These are phyloP conservation scores for Zalophus californianus DNA, from an alignment of 2,797 vertebrate genomes.

Conservation along the genomic window DNA sequence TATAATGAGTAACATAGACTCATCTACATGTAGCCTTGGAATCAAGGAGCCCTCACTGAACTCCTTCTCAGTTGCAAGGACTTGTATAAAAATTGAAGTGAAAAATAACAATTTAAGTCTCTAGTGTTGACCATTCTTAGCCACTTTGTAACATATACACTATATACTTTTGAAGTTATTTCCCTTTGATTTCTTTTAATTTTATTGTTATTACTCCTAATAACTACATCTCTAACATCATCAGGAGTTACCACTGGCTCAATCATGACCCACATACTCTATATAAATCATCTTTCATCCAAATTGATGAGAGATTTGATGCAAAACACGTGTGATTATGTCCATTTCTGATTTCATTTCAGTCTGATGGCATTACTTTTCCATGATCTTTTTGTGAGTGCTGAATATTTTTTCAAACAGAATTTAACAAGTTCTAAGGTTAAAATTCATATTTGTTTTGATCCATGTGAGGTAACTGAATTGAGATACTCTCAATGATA, in stretches of 20 bases:
- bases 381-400: conserved; percentile 44
- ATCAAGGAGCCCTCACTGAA: conserved; percentile 73
- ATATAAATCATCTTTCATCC: neutral
- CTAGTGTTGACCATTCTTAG: neutral
- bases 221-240: neutral
- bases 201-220: neutral
- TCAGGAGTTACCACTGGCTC: neutral
- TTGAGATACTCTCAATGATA: conserved; percentile 33
- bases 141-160: neutral
- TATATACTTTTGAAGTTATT: neutral
- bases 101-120: neutral
- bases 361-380: neutral
- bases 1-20: conserved; percentile 78
- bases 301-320: conserved; percentile 25
- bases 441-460: conserved; percentile 67
- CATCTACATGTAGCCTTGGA: conserved; percentile 78
- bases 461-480: conserved; percentile 11
- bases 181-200: neutral
- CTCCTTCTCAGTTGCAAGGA: neutral
- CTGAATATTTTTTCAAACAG: conserved; percentile 45
- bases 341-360: conserved; percentile 45
- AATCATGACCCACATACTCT: neutral
- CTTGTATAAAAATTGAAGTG: neutral
- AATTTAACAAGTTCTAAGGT: conserved; percentile 30
- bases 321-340: conserved; percentile 16